These are phyloP conservation scores for Oxyura jamaicensis DNA, from an alignment of 2,113 vertebrate species.

Conservation along the genomic window DNA sequence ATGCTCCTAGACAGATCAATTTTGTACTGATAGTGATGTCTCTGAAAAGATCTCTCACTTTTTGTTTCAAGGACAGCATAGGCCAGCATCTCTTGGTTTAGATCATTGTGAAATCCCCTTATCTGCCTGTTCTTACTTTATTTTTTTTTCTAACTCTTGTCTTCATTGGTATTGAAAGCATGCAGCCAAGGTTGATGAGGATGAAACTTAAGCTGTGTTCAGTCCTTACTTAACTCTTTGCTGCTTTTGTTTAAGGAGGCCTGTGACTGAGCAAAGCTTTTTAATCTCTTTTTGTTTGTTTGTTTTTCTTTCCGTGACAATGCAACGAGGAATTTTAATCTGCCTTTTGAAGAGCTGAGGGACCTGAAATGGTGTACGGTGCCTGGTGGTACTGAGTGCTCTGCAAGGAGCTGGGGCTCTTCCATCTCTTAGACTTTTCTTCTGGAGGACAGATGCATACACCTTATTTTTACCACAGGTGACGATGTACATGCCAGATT, in stretches of 20 bases:
- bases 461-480: fast-evolving
- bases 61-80: conserved; percentile 21
- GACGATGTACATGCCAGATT: background rate
- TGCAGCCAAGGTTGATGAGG: conserved; percentile 28
- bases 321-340: background rate
- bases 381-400: background rate
- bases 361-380: background rate
- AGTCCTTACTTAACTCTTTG: background rate
- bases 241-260: background rate
- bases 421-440: background rate
- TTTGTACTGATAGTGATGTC: background rate
- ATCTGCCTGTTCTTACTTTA: conserved; percentile 17
- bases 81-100: conserved; percentile 19
- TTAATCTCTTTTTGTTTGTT: background rate
- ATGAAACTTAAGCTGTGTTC: background rate
- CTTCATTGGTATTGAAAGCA: conserved; percentile 15
- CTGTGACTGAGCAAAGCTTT: background rate
- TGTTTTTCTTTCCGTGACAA: background rate
- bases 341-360: background rate
- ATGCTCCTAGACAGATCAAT: background rate
- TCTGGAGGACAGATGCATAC: background rate
- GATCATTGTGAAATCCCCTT: background rate
- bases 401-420: background rate
- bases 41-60: conserved; percentile 22
- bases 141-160: conserved; percentile 21